A percentile compares a stretch with the other conserved stretches of the same genome.
Conservation (phyloP, 2,797 vertebrate genomes). For the Chloroceryle inda region DNA sequence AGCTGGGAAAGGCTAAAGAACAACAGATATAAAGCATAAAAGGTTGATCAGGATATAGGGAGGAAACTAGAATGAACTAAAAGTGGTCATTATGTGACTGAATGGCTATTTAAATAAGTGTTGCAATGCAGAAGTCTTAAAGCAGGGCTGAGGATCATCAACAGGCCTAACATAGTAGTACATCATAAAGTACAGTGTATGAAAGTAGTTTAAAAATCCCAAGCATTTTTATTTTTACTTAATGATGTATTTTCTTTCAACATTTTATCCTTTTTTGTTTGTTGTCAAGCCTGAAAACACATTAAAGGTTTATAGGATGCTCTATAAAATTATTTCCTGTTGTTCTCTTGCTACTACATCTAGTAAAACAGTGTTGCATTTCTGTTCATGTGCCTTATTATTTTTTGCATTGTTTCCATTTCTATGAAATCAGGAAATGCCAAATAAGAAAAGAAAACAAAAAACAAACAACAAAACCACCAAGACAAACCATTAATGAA, state of each 20-base stretch:
- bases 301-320: background rate
- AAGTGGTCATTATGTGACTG: background rate
- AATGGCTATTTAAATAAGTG: background rate
- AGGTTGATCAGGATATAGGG: background rate
- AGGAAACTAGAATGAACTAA: background rate
- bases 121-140: background rate
- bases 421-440: background rate
- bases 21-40: background rate
- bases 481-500: background rate
- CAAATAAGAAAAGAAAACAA: background rate
- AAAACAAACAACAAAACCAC: too few species aligned
- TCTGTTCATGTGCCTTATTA: background rate
- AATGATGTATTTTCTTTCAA: background rate
- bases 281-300: background rate
- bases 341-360: background rate
- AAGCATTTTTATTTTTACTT: background rate
- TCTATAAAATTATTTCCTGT: background rate
- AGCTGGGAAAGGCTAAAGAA: background rate
- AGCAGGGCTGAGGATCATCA: background rate
- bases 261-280: background rate
- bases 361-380: background rate
- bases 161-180: background rate
- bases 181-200: background rate
- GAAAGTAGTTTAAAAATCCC: background rate
- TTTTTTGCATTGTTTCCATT: background rate